These are phyloP conservation scores for Yasuhikotakia modesta DNA, from an alignment of 2,797 vertebrate genomes.

Conservation along the genomic window DNA sequence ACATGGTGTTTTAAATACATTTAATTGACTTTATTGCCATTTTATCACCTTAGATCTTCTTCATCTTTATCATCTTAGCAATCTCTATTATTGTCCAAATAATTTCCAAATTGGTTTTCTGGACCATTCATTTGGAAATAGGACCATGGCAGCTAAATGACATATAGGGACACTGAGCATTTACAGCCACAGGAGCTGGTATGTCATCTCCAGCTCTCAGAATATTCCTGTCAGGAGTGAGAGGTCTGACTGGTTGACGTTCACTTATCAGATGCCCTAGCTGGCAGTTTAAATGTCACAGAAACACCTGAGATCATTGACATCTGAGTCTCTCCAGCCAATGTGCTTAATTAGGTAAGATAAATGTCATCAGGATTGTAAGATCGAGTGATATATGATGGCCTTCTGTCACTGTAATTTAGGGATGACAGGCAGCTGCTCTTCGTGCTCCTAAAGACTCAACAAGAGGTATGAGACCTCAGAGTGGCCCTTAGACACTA, in stretches of 20 bases:
- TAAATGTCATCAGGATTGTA: conserved; percentile 9
- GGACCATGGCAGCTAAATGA: conserved; percentile 26
- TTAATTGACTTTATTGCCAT: too few relatives aligned
- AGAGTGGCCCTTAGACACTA: background rate
- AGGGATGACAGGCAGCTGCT: conserved; percentile 48
- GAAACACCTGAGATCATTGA: conserved; percentile 25
- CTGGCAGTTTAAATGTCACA: conserved; percentile 42
- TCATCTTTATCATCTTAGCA: too few relatives aligned
- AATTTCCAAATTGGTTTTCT: too few relatives aligned
- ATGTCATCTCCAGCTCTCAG: conserved; percentile 49
- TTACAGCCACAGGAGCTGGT: conserved; percentile 32
- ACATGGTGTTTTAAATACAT: too few relatives aligned
- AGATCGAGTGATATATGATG: conserved; percentile 22
- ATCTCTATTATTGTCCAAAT: too few relatives aligned
- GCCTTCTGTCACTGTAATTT: conserved; percentile 20
- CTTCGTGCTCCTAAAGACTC: conserved; percentile 6
- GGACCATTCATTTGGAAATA: background rate
- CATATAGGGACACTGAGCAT: conserved; percentile 18
- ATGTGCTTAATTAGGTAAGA: background rate
- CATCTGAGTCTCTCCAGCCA: background rate
- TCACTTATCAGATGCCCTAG: conserved; percentile 19
- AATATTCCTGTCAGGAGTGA: conserved; percentile 42
- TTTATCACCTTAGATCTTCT: too few relatives aligned
- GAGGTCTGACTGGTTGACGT: conserved; percentile 14
- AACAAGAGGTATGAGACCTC: background rate